phyloP scores from a whole-genome alignment of 2,888 invertebrate genomes.

The Nebria brevicollis region DNA sequence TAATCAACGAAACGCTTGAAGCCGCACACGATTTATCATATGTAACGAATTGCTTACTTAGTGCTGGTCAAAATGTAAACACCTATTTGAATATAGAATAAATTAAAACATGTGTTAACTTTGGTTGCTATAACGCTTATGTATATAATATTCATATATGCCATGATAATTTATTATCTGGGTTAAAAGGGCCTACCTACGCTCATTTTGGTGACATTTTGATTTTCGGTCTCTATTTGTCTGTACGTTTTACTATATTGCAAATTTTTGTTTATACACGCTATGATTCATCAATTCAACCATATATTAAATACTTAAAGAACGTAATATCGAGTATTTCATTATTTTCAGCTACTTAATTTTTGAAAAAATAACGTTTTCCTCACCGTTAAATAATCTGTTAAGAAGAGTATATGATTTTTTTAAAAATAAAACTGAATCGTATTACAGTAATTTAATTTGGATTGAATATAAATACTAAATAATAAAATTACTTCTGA shows the following conservation, averaged over 20 bases:
- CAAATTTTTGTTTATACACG: too few species aligned
- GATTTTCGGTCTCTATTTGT: background rate
- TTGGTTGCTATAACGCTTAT: background rate
- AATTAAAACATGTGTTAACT: constrained; percentile 34
- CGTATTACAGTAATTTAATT: too few species aligned
- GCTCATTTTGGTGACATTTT: background rate
- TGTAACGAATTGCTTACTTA: constrained; percentile 61
- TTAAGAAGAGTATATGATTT: too few species aligned
- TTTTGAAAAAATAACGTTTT: too few species aligned
- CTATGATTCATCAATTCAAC: too few species aligned
- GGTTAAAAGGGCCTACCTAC: background rate
- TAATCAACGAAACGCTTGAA: constrained; percentile 18
- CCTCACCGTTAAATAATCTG: too few species aligned
- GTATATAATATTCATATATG: background rate
- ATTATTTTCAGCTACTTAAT: too few species aligned
- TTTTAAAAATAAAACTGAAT: too few species aligned
- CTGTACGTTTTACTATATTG: too few species aligned
- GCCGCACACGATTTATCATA: constrained; percentile 57
- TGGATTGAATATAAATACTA: too few species aligned
- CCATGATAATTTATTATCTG: background rate
- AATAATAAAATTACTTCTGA: background rate
- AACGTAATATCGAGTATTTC: too few species aligned
- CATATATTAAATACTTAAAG: too few species aligned
- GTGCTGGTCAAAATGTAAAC: constrained; percentile 58
- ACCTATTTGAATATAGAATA: constrained; percentile 58